Evolutionary conservation across 2,797 vertebrate genomes (phyloP).

Genomic region (Catostomus latipinnis): DNA sequence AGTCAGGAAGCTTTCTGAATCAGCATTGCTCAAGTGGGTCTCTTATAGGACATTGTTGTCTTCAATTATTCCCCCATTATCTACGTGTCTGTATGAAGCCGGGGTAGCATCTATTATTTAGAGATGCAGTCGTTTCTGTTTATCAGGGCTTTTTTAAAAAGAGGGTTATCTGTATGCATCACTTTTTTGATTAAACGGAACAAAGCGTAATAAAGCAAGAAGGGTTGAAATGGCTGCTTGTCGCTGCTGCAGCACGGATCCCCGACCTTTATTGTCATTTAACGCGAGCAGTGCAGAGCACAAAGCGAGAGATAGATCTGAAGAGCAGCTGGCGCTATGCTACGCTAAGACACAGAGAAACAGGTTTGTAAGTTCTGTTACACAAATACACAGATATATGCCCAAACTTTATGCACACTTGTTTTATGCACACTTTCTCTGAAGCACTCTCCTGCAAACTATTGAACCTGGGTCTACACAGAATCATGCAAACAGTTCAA

Average conservation of each 20-base stretch:
- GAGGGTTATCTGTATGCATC: slow-evolving; percentile 75
- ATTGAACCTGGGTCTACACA: slow-evolving; percentile 74
- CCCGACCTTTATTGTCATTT: slow-evolving; percentile 80
- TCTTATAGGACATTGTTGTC: slow-evolving; percentile 85
- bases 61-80: slow-evolving; percentile 86
- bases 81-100: slow-evolving; percentile 78
- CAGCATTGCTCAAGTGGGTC: slow-evolving; percentile 76
- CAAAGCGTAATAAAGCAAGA: slow-evolving; percentile 80
- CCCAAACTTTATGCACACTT: slow-evolving; percentile 50
- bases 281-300: slow-evolving; percentile 73
- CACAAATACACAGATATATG: slow-evolving; percentile 33
- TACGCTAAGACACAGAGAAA: slow-evolving; percentile 72
- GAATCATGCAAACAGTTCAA: slow-evolving; percentile 75
- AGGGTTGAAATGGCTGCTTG: slow-evolving; percentile 74
- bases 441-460: slow-evolving; percentile 56
- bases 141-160: slow-evolving; percentile 79
- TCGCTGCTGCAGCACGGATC: slow-evolving; percentile 69
- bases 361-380: slow-evolving; percentile 51
- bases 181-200: slow-evolving; percentile 80
- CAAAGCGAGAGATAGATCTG: slow-evolving; percentile 75
- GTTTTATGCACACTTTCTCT: slow-evolving; percentile 52
- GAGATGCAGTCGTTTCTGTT: slow-evolving; percentile 83
- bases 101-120: slow-evolving; percentile 86
- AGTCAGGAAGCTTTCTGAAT: slow-evolving; percentile 82
- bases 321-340: slow-evolving; percentile 75